Evolutionary conservation across 2,113 vertebrate species (phyloP).

Genomic region (Ptychochromis oligacanthus): DNA sequence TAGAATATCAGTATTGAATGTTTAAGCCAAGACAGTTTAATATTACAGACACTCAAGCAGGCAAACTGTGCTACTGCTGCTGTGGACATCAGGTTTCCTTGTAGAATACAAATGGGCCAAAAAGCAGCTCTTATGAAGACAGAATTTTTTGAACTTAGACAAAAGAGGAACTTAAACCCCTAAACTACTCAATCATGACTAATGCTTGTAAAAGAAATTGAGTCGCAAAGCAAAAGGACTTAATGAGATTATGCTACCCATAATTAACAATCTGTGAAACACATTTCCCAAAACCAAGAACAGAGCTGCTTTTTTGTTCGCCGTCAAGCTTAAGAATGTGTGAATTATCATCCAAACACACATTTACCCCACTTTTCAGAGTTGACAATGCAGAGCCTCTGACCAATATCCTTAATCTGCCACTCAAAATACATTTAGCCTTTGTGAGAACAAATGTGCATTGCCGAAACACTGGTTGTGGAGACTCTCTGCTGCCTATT

Average conservation of each 20-base stretch:
- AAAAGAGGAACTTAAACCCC: conserved; percentile 65
- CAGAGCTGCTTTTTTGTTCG: conserved; percentile 45
- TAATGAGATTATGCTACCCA: conserved; percentile 74
- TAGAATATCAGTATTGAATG: background rate
- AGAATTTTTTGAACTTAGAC: conserved; percentile 50
- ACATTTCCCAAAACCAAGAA: conserved; percentile 60
- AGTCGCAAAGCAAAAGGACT: conserved; percentile 68
- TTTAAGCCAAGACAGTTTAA: conserved; percentile 5
- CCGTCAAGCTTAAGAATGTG: conserved; percentile 71
- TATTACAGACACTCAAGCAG: conserved; percentile 11
- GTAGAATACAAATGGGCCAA: conserved; percentile 51
- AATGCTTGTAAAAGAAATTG: conserved; percentile 71
- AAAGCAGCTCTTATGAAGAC: conserved; percentile 41
- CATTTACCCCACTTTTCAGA: conserved; percentile 76
- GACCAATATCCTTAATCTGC: conserved; percentile 78
- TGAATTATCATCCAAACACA: conserved; percentile 83
- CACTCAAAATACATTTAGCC: conserved; percentile 77
- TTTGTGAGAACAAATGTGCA: conserved; percentile 83
- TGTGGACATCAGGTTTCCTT: conserved; percentile 35
- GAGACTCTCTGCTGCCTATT: conserved; percentile 78
- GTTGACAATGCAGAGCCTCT: conserved; percentile 76
- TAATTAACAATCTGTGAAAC: conserved; percentile 73
- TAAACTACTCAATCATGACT: conserved; percentile 70
- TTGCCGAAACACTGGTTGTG: conserved; percentile 70
- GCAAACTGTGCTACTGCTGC: conserved; percentile 21